Base-by-base conservation (phyloP, 2,797 vertebrate species). In the Neopelma chrysocephalum region DNA sequence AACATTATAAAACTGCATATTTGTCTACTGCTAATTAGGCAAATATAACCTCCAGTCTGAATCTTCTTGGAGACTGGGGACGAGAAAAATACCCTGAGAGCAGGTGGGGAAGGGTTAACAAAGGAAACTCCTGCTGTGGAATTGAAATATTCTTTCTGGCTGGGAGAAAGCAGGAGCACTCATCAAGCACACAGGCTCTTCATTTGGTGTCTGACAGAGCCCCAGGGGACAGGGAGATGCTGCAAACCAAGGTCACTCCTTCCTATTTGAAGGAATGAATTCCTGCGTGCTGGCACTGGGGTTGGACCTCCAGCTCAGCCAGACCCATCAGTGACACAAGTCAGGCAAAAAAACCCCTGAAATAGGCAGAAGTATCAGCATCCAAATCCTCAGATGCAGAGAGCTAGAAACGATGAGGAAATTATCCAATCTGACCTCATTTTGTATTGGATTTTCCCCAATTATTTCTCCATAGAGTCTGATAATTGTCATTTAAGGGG, bases 161-260 rank as follows among this genome's bases (percentile, higher is more conserved):
- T 88, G 1, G 0, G 57, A 53, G 89, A 31, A 78, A 68, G 87
- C 36, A 54, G 34, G 79, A 85, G 60, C 4, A 3, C 90, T 96
- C 88, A 68, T 71, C 85, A 65, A 64, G 82, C 75, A 91, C 25
- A 16, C 56, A 81, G 68, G 5, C 42, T 91, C 84, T 94, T 90
- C 68, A 93, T 93, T 80, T 91, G 65, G 38, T 81, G 14, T 83
- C 50, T 94, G 77, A 65, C 72, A 65, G 76, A 79, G 93, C 93
- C 88, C 47, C 82, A 7, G 88, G 94, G 91, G 77, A 95, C 82
- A 86, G 65, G 0, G 4, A 76, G 90, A 51, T n/a, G 80, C 73
- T 82, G 86, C 88, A 93, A 61, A 54, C 34, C 95, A 97, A 94
- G 95, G 95, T 95, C 86, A 13, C 23, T 43, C 43, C 57, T 88